phyloP scores from a whole-genome alignment of 1,140 invertebrate genomes.

The Cydia splendana region DNA sequence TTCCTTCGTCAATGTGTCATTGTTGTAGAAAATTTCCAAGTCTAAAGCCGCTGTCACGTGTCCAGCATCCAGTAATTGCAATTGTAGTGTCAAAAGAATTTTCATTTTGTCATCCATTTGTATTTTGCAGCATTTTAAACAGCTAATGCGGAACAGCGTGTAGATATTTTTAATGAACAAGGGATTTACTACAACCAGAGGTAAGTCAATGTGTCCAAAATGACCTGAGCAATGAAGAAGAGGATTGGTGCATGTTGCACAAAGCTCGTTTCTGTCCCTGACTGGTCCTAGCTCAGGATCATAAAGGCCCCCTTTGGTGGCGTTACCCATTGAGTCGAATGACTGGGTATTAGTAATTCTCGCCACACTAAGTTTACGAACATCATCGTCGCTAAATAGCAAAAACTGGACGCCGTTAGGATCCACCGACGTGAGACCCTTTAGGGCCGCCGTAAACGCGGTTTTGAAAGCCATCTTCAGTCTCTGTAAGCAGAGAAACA shows the following conservation, averaged over 20 bases:
- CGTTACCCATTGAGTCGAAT: slow-evolving; percentile 93
- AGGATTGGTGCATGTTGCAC: slow-evolving; percentile 89
- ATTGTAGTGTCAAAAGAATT: slow-evolving; percentile 85
- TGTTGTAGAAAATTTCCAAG: slow-evolving; percentile 78
- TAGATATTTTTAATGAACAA: slow-evolving; percentile 90
- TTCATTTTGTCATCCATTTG: slow-evolving; percentile 86
- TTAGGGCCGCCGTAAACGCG: slow-evolving; percentile 49
- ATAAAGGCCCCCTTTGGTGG: slow-evolving; percentile 91
- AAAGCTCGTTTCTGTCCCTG: slow-evolving; percentile 84
- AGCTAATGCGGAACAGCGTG: slow-evolving; percentile 84
- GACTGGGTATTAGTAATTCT: slow-evolving; percentile 91
- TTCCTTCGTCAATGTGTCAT: slow-evolving; percentile 38
- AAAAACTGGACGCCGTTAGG: slow-evolving; percentile 83
- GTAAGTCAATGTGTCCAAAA: slow-evolving; percentile 96
- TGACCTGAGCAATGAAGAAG: slow-evolving; percentile 92
- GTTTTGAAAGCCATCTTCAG: slow-evolving; percentile 58
- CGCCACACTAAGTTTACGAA: slow-evolving; percentile 92
- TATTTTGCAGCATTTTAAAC: slow-evolving; percentile 85
- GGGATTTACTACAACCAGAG: slow-evolving; percentile 95
- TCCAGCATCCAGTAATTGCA: slow-evolving; percentile 88
- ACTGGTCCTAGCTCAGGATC: slow-evolving; percentile 88
- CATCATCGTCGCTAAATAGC: slow-evolving; percentile 89
- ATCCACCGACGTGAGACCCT: slow-evolving; percentile 67
- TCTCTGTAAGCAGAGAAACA: slow-evolving; percentile 41
- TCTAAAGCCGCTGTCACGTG: slow-evolving; percentile 86